Conservation (phyloP, 1,140 invertebrate species). For the Trachymyrmex septentrionalis region DNA sequence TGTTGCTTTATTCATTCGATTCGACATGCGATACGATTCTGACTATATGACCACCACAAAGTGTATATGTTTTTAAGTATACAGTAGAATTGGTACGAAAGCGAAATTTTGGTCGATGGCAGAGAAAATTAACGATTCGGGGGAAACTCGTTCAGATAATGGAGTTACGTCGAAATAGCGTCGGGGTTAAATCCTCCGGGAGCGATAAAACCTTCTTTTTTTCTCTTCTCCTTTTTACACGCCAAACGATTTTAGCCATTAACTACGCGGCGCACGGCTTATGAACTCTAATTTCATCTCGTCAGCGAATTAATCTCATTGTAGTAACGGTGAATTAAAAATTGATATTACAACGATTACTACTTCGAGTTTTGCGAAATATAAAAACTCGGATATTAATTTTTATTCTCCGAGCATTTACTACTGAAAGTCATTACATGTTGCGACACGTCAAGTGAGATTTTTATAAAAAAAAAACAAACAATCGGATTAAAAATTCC, state of each 20-base stretch:
- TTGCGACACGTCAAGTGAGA: background rate
- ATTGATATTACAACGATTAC: slow-evolving; percentile 53
- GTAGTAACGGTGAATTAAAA: slow-evolving; percentile 64
- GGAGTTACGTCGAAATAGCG: slow-evolving; percentile 72
- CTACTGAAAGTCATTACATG: background rate
- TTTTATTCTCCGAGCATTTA: background rate
- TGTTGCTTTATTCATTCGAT: background rate
- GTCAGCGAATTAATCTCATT: slow-evolving; percentile 65
- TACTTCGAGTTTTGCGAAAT: background rate
- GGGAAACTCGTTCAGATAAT: slow-evolving; percentile 70
- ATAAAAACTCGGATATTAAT: slow-evolving; percentile 3
- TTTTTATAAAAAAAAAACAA: slow-evolving; percentile 1
- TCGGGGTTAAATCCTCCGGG: slow-evolving; percentile 64
- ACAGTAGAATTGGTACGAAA: background rate
- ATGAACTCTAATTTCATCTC: slow-evolving; percentile 68
- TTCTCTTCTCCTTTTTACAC: slow-evolving; percentile 41
- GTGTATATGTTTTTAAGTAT: slow-evolving; percentile 39
- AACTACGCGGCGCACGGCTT: slow-evolving; percentile 41
- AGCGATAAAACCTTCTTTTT: slow-evolving; percentile 62
- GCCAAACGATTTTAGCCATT: slow-evolving; percentile 67
- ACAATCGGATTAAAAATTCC: background rate
- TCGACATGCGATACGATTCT: background rate
- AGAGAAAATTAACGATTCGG: slow-evolving; percentile 65
- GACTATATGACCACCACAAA: background rate
- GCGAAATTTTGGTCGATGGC: slow-evolving; percentile 60